Conservation (phyloP, 2,888 invertebrate genomes). For the Limnephilus rhombicus region DNA sequence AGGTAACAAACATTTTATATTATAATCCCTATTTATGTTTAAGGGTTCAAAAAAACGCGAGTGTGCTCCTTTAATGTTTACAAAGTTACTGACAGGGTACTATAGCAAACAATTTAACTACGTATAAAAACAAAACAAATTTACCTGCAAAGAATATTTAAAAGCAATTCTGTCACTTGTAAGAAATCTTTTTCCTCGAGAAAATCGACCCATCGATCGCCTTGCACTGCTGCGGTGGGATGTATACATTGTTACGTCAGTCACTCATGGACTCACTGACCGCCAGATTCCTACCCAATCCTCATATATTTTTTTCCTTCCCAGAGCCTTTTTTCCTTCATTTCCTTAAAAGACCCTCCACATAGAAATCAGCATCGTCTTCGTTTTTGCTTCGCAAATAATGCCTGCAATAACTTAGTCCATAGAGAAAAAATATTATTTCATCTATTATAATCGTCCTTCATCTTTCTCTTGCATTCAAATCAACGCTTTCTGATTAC, state of each 20-base stretch:
- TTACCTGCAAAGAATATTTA: background rate
- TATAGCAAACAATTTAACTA: background rate
- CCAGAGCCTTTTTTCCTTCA: too few species aligned
- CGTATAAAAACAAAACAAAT: background rate
- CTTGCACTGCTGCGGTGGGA: too few species aligned
- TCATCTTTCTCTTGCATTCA: background rate
- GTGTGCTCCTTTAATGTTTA: background rate
- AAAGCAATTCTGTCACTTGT: background rate
- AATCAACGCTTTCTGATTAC: background rate
- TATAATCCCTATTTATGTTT: background rate
- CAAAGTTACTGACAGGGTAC: background rate
- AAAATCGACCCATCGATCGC: background rate
- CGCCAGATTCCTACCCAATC: too few species aligned
- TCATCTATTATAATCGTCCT: background rate
- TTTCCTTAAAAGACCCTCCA: too few species aligned
- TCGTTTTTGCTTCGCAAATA: background rate
- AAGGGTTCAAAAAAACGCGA: background rate
- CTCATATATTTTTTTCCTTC: too few species aligned
- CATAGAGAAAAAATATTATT: too few species aligned
- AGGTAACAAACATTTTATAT: background rate
- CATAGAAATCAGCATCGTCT: too few species aligned
- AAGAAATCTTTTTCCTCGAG: background rate
- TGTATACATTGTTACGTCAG: too few species aligned
- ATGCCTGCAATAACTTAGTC: background rate
- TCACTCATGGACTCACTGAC: too few species aligned